These are phyloP conservation scores for Eubucco bourcierii DNA, from an alignment of 2,113 vertebrate genomes.

Conservation along the genomic window DNA sequence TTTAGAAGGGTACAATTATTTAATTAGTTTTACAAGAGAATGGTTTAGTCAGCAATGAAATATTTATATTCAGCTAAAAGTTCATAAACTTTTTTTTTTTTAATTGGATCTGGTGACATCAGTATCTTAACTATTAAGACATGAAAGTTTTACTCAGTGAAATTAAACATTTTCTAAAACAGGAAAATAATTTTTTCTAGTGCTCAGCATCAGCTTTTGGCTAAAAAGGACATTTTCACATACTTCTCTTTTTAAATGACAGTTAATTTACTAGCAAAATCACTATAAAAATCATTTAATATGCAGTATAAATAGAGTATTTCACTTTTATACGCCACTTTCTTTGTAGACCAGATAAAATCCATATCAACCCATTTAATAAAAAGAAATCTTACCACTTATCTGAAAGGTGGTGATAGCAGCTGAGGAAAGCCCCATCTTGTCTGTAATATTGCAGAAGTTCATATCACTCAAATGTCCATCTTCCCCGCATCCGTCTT, in stretches of 20 bases:
- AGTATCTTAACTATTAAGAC: constrained; percentile 9
- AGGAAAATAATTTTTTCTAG: background rate
- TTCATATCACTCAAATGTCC: background rate
- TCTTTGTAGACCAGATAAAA: background rate
- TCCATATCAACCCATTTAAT: background rate
- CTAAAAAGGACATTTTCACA: background rate
- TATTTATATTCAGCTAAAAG: constrained; percentile 41
- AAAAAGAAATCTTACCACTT: constrained; percentile 68
- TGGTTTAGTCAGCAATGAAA: constrained; percentile 42
- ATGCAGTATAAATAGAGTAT: background rate
- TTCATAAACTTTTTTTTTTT: background rate
- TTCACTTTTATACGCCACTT: background rate
- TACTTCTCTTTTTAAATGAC: background rate
- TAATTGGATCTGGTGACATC: background rate
- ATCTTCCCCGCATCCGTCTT: constrained; percentile 10
- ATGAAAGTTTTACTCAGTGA: background rate
- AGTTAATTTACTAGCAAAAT: background rate
- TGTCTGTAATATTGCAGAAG: constrained; percentile 5
- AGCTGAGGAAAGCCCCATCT: constrained; percentile 42
- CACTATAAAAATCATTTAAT: background rate
- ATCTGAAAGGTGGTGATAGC: constrained; percentile 66
- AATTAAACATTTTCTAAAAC: constrained; percentile 10
- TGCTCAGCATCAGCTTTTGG: background rate
- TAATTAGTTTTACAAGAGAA: constrained; percentile 46
- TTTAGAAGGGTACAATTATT: background rate